A percentile compares a stretch with the other conserved stretches of the same genome.
Conservation (phyloP, 2,797 vertebrate species). For the Alfaro cultratus region DNA sequence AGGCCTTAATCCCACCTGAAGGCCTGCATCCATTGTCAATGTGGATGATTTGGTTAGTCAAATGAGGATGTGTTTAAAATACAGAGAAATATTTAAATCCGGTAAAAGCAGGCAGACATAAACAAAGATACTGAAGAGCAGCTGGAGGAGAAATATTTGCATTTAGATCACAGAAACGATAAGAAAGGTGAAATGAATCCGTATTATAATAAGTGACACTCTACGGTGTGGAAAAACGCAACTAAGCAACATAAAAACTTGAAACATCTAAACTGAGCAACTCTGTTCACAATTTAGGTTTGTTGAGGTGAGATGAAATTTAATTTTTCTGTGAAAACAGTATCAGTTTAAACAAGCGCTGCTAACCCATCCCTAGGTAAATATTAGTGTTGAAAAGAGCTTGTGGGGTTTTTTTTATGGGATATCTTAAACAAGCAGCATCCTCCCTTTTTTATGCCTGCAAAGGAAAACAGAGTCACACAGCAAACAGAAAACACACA, state of each 20-base stretch:
- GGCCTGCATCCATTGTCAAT: constrained; percentile 9
- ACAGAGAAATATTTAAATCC: constrained; percentile 5
- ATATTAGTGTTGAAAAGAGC: constrained; percentile 13
- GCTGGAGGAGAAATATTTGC: neutral
- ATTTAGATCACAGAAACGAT: neutral
- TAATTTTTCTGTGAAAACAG: constrained; percentile 1
- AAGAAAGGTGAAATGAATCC: neutral
- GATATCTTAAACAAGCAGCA: constrained; percentile 29
- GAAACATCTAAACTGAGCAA: neutral
- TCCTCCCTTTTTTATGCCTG: constrained; percentile 1
- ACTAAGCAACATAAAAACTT: neutral
- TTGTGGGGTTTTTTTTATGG: neutral
- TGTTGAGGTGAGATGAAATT: neutral
- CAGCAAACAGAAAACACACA: constrained; percentile 14
- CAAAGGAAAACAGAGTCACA: neutral
- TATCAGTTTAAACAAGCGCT: constrained; percentile 23
- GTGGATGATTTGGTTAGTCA: constrained; percentile 32
- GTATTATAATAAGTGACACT: neutral
- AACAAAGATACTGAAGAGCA: neutral
- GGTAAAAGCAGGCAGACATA: constrained; percentile 13
- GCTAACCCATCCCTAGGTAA: constrained; percentile 25
- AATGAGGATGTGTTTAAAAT: constrained; percentile 16
- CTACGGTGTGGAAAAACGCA: neutral
- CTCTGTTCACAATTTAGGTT: neutral
- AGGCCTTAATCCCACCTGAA: constrained; percentile 9